Conservation (phyloP, 2,797 vertebrate species). For the Meda fulgida region DNA sequence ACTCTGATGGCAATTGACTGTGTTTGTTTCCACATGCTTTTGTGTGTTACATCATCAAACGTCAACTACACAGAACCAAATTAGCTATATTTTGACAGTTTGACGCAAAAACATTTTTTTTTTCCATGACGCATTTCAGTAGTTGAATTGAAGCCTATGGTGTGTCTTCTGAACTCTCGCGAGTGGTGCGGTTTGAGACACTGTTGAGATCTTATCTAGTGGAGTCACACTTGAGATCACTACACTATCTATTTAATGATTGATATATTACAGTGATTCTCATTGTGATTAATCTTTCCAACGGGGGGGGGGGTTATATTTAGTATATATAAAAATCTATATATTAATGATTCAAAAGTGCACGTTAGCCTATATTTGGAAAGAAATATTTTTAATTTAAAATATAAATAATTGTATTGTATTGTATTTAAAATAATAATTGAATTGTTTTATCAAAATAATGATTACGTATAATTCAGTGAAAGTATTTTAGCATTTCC, state of each 20-base stretch:
- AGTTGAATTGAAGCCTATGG: neutral
- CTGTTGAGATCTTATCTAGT: neutral
- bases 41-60: neutral
- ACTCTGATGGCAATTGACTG: neutral
- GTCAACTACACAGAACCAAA: neutral
- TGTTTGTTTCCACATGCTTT: conserved; percentile 1
- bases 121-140: neutral
- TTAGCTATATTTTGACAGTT: neutral
- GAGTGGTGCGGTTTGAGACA: neutral
- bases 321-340: too few relatives aligned
- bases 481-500: neutral
- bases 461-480: neutral
- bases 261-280: neutral
- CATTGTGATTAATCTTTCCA: neutral
- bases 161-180: neutral
- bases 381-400: neutral
- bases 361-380: neutral
- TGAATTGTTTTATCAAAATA: neutral
- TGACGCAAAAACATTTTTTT: neutral
- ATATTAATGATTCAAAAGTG: neutral
- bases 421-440: neutral
- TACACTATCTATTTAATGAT: neutral
- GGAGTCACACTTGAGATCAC: neutral
- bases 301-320: too few relatives aligned
- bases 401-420: too few relatives aligned